A percentile compares a stretch with the other conserved stretches of the same genome.
These are phyloP conservation scores for Idaea biselata DNA, from an alignment of 2,888 invertebrate species.

Conservation along the genomic window DNA sequence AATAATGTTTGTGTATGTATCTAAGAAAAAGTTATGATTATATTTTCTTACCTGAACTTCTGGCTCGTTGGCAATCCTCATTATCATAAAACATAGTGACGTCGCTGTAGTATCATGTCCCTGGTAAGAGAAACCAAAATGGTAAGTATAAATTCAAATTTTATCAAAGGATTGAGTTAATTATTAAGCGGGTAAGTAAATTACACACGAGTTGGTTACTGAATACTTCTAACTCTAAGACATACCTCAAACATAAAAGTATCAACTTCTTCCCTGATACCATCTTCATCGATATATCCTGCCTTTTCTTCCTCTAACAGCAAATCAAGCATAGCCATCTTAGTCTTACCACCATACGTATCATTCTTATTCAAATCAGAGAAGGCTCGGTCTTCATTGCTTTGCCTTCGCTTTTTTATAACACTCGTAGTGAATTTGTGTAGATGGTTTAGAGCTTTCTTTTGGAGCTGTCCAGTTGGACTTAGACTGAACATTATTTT, in stretches of 20 bases:
- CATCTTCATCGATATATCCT: slow-evolving; percentile 73
- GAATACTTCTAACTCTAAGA: not conserved
- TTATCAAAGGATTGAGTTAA: too few relatives aligned
- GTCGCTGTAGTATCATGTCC: slow-evolving; percentile 63
- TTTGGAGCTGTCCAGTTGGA: slow-evolving; percentile 6
- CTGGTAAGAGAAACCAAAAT: slow-evolving; percentile 31
- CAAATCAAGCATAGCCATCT: slow-evolving; percentile 81
- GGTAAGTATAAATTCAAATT: not conserved
- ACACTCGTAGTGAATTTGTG: slow-evolving; percentile 70
- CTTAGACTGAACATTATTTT: slow-evolving; percentile 11
- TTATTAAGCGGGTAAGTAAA: too few relatives aligned
- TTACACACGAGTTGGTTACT: not conserved
- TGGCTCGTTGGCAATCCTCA: slow-evolving; percentile 53
- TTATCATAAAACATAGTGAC: slow-evolving; percentile 42
- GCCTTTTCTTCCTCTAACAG: slow-evolving; percentile 76
- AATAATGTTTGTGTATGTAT: too few relatives aligned
- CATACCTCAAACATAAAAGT: slow-evolving; percentile 84
- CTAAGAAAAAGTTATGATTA: too few relatives aligned
- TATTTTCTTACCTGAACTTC: slow-evolving; percentile 41
- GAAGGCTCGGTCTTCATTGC: not conserved
- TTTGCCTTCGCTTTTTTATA: slow-evolving; percentile 46
- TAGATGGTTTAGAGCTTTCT: slow-evolving; percentile 52
- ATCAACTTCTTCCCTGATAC: slow-evolving; percentile 83
- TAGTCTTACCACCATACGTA: slow-evolving; percentile 15
- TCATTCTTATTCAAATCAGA: slow-evolving; percentile 4